These are phyloP conservation scores for Habrosyne pyritoides DNA, from an alignment of 2,888 invertebrate genomes.

Conservation along the genomic window DNA sequence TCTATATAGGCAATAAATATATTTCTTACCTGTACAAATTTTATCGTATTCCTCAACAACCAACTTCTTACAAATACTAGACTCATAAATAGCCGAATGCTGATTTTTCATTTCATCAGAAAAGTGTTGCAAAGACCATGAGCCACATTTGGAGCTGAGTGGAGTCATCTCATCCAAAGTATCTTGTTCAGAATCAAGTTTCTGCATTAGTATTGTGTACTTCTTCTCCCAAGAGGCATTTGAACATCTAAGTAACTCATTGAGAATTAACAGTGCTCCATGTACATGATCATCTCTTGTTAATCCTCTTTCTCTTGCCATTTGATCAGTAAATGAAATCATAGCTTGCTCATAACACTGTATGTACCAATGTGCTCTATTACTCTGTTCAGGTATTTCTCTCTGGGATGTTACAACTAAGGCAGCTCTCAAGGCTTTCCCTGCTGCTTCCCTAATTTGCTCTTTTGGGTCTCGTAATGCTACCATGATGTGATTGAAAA, in stretches of 20 bases:
- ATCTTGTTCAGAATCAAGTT: conserved; percentile 77
- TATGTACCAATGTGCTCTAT: conserved; percentile 95
- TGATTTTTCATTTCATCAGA: conserved; percentile 58
- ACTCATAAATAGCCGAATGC: conserved; percentile 86
- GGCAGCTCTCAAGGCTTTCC: conserved; percentile 96
- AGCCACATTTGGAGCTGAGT: conserved; percentile 74
- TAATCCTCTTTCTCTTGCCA: conserved; percentile 84
- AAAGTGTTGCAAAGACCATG: conserved; percentile 58
- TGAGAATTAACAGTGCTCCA: conserved; percentile 94
- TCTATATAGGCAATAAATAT: conserved; percentile 7
- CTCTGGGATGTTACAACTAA: conserved; percentile 96
- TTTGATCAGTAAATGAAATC: conserved; percentile 87
- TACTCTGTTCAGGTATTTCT: conserved; percentile 94
- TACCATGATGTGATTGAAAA: conserved; percentile 96
- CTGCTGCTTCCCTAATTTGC: conserved; percentile 94
- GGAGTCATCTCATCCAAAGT: conserved; percentile 78
- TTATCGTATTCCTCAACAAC: conserved; percentile 93
- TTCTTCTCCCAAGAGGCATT: conserved; percentile 94
- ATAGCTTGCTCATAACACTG: conserved; percentile 96
- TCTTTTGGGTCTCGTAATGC: conserved; percentile 96
- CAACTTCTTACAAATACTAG: conserved; percentile 92
- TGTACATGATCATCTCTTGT: conserved; percentile 96
- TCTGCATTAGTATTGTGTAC: conserved; percentile 88
- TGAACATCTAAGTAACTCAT: conserved; percentile 95
- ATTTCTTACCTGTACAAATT: conserved; percentile 84